phyloP scores from a whole-genome alignment of 2,888 invertebrate species.

The Allophyes oxyacanthae region DNA sequence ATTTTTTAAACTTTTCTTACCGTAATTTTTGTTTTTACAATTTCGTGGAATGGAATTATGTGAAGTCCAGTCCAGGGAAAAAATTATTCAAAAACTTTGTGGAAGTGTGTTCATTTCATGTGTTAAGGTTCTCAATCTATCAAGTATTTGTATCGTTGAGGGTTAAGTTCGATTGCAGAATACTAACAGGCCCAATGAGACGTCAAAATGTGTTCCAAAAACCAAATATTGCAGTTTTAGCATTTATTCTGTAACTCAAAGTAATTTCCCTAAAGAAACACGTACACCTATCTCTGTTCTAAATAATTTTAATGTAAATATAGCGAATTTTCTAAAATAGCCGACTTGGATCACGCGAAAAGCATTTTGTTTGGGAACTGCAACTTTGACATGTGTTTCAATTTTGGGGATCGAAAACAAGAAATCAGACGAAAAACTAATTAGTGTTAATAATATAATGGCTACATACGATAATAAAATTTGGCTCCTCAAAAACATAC shows the following conservation, averaged over 20 bases:
- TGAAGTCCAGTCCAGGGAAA: too few species aligned
- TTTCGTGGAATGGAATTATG: too few species aligned
- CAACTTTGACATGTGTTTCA: slow-evolving; percentile 62
- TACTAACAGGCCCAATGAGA: not conserved
- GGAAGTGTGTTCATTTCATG: too few species aligned
- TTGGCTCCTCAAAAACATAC: slow-evolving; percentile 97
- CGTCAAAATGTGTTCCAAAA: too few species aligned
- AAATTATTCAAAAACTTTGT: too few species aligned
- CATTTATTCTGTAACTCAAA: slow-evolving; percentile 7
- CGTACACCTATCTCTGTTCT: slow-evolving; percentile 7
- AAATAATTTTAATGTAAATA: slow-evolving; percentile 20
- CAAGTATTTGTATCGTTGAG: too few species aligned
- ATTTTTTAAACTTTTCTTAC: too few species aligned
- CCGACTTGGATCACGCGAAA: slow-evolving; percentile 37
- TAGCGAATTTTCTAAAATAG: not conserved
- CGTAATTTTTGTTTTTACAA: too few species aligned
- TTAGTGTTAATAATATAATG: slow-evolving; percentile 87
- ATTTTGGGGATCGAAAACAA: slow-evolving; percentile 51
- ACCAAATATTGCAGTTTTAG: not conserved
- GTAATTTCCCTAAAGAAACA: accelerated
- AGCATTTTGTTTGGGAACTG: slow-evolving; percentile 61
- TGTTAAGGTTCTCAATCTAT: too few species aligned
- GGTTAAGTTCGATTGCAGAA: not conserved
- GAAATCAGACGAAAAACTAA: slow-evolving; percentile 37
- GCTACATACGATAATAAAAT: slow-evolving; percentile 98